A percentile compares a stretch with the other conserved stretches of the same genome.
phyloP scores from a whole-genome alignment of 2,113 vertebrate species.

The Hippocampus mohnikei region DNA sequence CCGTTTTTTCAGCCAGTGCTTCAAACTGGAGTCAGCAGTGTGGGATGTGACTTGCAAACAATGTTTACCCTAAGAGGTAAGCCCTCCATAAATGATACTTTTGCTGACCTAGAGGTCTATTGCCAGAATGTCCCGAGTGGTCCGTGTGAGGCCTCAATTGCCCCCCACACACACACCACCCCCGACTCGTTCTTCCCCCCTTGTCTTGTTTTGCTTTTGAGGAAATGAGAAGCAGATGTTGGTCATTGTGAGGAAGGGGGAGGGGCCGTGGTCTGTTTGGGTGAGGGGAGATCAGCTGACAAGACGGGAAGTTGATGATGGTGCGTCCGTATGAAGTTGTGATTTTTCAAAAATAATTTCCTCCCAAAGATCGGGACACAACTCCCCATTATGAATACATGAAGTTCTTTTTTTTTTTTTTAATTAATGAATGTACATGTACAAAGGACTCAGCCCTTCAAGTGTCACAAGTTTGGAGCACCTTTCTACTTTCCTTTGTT shows the following conservation, averaged over 20 bases:
- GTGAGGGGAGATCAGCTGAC: conserved; percentile 23
- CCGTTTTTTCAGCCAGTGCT: not conserved
- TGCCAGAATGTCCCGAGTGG: too few species aligned
- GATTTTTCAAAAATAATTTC: not conserved
- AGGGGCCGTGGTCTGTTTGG: conserved; percentile 17
- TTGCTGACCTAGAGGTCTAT: not conserved
- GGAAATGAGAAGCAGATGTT: conserved; percentile 78
- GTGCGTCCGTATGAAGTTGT: too few species aligned
- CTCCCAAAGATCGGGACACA: too few species aligned
- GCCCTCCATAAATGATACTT: not conserved
- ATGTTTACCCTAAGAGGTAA: not conserved
- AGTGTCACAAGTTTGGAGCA: not conserved
- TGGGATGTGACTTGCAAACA: not conserved
- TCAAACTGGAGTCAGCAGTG: not conserved
- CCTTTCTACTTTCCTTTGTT: not conserved
- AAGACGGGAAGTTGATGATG: not conserved
- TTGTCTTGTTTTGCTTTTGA: conserved; percentile 72
- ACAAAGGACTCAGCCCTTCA: too few species aligned
- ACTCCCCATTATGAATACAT: not conserved
- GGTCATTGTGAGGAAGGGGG: conserved; percentile 62
- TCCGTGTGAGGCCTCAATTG: conserved; percentile 3
- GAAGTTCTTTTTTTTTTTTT: not conserved
- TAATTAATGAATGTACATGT: too few species aligned
- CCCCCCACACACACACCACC: conserved; percentile 8
- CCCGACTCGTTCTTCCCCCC: conserved; percentile 25